Conservation (phyloP, 2,888 invertebrate genomes). For the Dryococelus australis region DNA sequence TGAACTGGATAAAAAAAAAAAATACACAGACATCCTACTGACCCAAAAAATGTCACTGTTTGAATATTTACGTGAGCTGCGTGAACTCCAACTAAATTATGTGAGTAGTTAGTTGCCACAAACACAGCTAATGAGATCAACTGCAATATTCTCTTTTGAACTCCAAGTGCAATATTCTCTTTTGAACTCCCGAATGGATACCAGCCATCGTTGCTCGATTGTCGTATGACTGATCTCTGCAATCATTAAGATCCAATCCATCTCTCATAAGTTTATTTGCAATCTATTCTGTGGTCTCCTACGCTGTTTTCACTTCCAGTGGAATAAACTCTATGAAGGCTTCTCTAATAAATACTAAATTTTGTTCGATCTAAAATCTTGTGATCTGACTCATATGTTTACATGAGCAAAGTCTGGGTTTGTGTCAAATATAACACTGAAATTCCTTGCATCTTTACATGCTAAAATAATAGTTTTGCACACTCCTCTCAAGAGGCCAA, state of each 20-base stretch:
- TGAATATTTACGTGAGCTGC: not conserved
- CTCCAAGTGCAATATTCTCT: conserved; percentile 3
- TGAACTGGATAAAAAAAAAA: not conserved
- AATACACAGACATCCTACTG: not conserved
- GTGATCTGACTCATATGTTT: not conserved
- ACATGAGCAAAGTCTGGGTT: not conserved
- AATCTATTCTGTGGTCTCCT: not conserved
- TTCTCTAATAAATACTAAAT: not conserved
- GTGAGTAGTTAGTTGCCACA: not conserved
- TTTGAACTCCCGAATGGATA: not conserved
- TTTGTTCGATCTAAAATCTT: not conserved
- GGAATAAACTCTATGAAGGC: not conserved
- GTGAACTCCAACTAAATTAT: not conserved
- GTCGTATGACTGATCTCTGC: not conserved
- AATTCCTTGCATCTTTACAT: not conserved
- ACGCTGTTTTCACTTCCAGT: not conserved
- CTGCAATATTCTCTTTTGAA: conserved; percentile 17
- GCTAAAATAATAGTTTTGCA: not conserved
- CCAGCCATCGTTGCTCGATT: conserved; percentile 6
- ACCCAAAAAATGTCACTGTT: not conserved
- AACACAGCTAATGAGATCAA: conserved; percentile 4
- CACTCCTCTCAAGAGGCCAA: not conserved
- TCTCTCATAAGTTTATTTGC: not conserved
- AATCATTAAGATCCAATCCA: not conserved
- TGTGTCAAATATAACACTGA: conserved; percentile 1